Evolutionary conservation across 2,113 vertebrate genomes (phyloP).

Genomic region (Semnopithecus entellus): DNA sequence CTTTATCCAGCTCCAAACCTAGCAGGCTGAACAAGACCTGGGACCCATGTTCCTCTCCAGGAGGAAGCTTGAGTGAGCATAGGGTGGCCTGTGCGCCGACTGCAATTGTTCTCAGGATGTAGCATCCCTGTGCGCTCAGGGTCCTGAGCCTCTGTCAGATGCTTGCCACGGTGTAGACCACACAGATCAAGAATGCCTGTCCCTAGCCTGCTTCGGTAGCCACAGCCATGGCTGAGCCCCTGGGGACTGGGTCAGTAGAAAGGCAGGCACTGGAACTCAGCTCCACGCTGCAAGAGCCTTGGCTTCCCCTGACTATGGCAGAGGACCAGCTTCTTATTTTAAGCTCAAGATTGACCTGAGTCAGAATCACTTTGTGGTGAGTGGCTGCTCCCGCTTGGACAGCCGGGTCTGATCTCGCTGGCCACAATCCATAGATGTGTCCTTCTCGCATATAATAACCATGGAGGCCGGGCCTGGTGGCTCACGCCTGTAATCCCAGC

Average conservation of each 20-base stretch:
- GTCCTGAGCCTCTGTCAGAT: background rate
- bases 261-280: background rate
- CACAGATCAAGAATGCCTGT: background rate
- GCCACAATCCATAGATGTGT: background rate
- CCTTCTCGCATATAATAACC: background rate
- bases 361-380: background rate
- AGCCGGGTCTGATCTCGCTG: background rate
- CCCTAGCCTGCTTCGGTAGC: background rate
- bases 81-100: background rate
- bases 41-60: background rate
- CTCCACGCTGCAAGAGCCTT: background rate
- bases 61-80: background rate
- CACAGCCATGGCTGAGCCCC: accelerated
- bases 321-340: background rate
- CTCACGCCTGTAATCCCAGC: no score
- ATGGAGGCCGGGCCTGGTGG: background rate
- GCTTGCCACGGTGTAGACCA: background rate
- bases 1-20: background rate
- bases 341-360: background rate
- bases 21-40: background rate
- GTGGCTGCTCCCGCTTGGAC: accelerated
- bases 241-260: background rate
- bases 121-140: background rate
- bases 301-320: no score
- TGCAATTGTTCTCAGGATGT: background rate